These are phyloP conservation scores for Agriotes lineatus DNA, from an alignment of 2,888 invertebrate genomes.

Conservation along the genomic window DNA sequence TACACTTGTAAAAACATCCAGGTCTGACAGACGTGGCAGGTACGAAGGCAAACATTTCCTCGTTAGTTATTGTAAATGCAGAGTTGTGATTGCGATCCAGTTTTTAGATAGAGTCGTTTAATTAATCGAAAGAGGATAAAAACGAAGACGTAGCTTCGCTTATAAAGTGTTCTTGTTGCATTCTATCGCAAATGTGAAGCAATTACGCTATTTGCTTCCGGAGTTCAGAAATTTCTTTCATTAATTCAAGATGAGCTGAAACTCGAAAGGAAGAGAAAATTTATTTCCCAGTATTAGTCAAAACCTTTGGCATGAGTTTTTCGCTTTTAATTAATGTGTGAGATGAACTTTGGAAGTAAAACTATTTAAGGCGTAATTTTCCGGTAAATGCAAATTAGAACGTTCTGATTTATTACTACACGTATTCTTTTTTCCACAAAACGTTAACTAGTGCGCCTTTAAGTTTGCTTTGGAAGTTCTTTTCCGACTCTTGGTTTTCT, in stretches of 20 bases:
- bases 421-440: too few species aligned
- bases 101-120: not conserved
- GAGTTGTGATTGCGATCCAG: not conserved
- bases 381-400: too few species aligned
- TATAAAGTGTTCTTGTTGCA: not conserved
- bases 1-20: constrained; percentile 4
- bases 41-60: constrained; percentile 6
- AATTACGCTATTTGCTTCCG: constrained; percentile 13
- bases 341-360: not conserved
- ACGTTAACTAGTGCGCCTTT: too few species aligned
- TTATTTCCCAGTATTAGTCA: not conserved
- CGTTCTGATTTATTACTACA: too few species aligned
- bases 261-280: not conserved
- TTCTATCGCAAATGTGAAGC: not conserved
- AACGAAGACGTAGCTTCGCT: not conserved
- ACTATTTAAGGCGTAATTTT: too few species aligned
- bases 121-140: constrained; percentile 1
- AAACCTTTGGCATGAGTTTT: too few species aligned
- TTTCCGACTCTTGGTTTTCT: too few species aligned
- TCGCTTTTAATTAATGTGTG: not conserved
- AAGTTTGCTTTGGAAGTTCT: too few species aligned
- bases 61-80: constrained; percentile 2
- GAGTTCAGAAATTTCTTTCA: constrained; percentile 3
- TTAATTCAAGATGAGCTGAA: constrained; percentile 1
- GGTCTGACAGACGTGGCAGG: not conserved